Base-by-base conservation (phyloP, 1,140 invertebrate genomes). In the Euwallacea fornicatus region DNA sequence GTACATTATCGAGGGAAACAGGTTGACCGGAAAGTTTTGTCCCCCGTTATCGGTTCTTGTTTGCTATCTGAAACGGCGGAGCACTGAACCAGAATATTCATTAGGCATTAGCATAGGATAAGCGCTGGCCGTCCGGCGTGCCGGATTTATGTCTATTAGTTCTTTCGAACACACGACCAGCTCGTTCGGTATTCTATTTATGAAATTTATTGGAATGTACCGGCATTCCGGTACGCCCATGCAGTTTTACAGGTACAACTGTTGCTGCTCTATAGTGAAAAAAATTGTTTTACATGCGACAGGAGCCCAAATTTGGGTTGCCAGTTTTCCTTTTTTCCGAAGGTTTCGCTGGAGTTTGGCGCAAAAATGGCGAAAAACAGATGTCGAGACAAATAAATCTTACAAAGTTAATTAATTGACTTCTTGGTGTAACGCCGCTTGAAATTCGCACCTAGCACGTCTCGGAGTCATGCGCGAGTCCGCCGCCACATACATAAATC, bases 211-310 rank as follows among this genome's bases (percentile, higher is more conserved):
- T 71, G 62, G 59, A 58, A 71, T 71, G 69, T 65, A 58, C 69
- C 53, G 16, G 33, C 72, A 74, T 74, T 69, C 73, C 73, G 69
- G 69, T 74, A 72, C 73, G 73, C 73, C 71, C 69, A 72, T 71
- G 64, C 73, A 60, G 66, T 69, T 69, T 41, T 47, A 69, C 59
- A 9, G 44, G 11, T 42, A 61, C 33, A 61, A 43, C 33, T 21
- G 11, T 21, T 16, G n/a, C 16, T 56, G 21, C 21, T 33, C 4
- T 33, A 33, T 33, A 33, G 4, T 33, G 21, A 4, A 33, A 33
- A 33, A 33, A 33, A 33, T 33, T 33, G 4, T 33, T 33, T 33
- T 33, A 33, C 21, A 33, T 33, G 21, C 21, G 21, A 33, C 21
- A 33, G 21, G 21, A 33, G 21, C 21, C 21, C 21, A 33, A 33